phyloP scores from a whole-genome alignment of 2,888 invertebrate genomes.

The Balanococcus diminutus region DNA sequence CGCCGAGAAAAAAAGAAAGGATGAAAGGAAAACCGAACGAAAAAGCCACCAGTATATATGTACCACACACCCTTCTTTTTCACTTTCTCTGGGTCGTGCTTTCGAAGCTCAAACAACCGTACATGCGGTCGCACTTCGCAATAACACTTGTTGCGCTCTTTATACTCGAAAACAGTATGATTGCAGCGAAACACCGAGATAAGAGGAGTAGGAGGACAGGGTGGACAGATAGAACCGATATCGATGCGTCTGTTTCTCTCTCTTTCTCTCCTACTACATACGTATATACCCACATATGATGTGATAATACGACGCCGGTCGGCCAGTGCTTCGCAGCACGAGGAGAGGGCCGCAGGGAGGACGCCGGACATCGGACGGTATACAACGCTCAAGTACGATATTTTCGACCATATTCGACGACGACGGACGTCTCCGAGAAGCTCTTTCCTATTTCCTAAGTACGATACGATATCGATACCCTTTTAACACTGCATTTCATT shows the following conservation, averaged over 20 bases:
- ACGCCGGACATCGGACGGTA: no score
- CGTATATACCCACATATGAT: background rate
- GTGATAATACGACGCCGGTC: background rate
- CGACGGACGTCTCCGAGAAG: no score
- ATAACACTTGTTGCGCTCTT: conserved; percentile 5
- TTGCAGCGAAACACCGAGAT: background rate
- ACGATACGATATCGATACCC: no score
- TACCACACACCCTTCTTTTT: background rate
- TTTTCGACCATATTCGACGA: no score
- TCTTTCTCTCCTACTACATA: no score
- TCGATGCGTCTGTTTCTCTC: background rate
- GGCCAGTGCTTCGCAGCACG: background rate
- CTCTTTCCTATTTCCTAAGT: no score
- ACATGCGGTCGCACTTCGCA: conserved; percentile 5
- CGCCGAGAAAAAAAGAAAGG: background rate
- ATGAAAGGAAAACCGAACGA: background rate
- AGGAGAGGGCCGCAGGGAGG: no score
- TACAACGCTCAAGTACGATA: no score
- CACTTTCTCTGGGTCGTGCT: background rate
- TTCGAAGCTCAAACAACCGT: background rate
- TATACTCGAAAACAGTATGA: background rate
- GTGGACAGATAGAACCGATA: no score
- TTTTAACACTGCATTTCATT: no score
- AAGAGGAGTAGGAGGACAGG: background rate
- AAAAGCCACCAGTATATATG: background rate